Conservation (phyloP, 2,113 vertebrate species). For the Ursus arctos region DNA sequence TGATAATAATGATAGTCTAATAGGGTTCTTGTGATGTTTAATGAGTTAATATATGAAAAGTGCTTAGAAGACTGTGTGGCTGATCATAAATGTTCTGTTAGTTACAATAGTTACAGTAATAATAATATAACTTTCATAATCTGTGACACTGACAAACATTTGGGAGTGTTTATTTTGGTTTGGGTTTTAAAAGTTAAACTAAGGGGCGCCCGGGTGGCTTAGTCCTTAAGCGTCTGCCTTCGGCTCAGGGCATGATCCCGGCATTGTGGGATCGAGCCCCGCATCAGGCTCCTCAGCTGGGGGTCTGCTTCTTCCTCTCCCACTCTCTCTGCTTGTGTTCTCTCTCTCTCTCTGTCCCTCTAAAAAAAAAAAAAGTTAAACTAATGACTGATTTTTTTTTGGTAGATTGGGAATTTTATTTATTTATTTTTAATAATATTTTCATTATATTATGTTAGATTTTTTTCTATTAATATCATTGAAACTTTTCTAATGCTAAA, state of each 20-base stretch:
- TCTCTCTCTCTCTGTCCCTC: no score
- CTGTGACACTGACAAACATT: not conserved
- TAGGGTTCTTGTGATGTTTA: not conserved
- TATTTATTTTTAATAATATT: no score
- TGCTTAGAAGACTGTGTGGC: not conserved
- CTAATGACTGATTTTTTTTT: no score
- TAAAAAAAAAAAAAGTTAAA: no score
- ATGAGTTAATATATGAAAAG: not conserved
- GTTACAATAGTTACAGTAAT: not conserved
- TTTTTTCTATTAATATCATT: not conserved
- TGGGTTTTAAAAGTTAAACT: not conserved
- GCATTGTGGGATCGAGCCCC: no score
- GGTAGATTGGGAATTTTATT: no score
- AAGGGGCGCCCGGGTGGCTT: no score
- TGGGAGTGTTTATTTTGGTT: not conserved
- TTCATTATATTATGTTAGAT: not conserved
- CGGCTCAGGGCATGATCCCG: no score
- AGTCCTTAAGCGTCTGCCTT: no score
- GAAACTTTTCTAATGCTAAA: not conserved
- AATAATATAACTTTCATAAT: not conserved
- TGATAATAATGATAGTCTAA: not conserved
- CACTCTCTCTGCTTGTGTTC: no score
- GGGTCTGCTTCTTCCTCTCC: no score
- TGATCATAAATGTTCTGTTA: not conserved
- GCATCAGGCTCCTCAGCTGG: no score